A percentile compares a stretch with the other conserved stretches of the same genome.
These are phyloP conservation scores for Sebastes umbrosus DNA, from an alignment of 2,797 vertebrate species.

Conservation along the genomic window DNA sequence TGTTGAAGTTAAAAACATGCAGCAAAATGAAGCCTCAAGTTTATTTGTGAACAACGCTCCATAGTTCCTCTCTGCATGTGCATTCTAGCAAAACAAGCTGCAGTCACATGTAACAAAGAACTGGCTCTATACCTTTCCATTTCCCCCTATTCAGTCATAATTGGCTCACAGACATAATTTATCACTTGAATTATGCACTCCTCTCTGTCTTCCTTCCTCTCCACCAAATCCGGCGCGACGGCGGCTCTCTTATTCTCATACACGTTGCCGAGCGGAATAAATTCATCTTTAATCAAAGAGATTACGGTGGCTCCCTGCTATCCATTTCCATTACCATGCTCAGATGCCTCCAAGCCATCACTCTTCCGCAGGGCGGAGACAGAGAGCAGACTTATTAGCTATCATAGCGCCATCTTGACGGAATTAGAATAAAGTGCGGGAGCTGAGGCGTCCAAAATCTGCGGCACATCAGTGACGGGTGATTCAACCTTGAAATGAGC, in stretches of 20 bases:
- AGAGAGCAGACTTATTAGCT: conserved; percentile 44
- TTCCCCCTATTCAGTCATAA: conserved; percentile 26
- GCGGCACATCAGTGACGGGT: not conserved
- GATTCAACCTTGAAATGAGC: conserved; percentile 19
- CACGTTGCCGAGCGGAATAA: conserved; percentile 45
- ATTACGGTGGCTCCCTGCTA: conserved; percentile 43
- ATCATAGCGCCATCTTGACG: conserved; percentile 36
- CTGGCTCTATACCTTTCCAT: not conserved
- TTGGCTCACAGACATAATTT: conserved; percentile 40
- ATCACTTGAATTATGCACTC: conserved; percentile 52
- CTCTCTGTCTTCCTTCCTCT: conserved; percentile 15
- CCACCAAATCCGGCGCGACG: not conserved
- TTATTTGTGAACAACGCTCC: not conserved
- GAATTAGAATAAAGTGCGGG: conserved; percentile 51
- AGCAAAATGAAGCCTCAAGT: not conserved
- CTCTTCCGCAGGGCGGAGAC: conserved; percentile 48
- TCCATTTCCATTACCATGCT: conserved; percentile 57
- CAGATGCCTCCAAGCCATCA: conserved; percentile 43
- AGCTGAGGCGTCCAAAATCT: conserved; percentile 5
- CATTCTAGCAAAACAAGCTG: not conserved
- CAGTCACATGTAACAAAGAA: not conserved
- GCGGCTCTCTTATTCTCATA: conserved; percentile 55
- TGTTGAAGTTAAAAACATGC: not conserved
- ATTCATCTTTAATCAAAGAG: conserved; percentile 65
- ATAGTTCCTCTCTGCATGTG: not conserved